These are phyloP conservation scores for Sinocyclocheilus rhinocerous DNA, from an alignment of 2,113 vertebrate species.

Conservation along the genomic window DNA sequence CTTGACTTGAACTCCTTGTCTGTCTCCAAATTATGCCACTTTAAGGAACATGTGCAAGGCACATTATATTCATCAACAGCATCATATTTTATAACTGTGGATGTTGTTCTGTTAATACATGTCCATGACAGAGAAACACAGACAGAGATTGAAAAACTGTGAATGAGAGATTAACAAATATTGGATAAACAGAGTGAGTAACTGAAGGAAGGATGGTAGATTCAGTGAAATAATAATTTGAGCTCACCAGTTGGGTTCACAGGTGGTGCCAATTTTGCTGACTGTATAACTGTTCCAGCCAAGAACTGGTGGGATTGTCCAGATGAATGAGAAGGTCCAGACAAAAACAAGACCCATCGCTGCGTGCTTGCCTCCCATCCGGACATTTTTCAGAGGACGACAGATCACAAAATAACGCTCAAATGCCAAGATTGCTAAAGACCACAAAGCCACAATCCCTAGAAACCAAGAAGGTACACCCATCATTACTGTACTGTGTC, in stretches of 20 bases:
- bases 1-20: no score
- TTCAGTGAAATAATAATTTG: no score
- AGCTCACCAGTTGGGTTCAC: slow-evolving; percentile 88
- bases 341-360: slow-evolving; percentile 82
- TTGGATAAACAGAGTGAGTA: no score
- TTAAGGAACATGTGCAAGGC: no score
- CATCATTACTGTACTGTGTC: background rate
- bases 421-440: slow-evolving; percentile 84
- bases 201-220: no score
- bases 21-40: no score
- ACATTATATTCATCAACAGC: no score
- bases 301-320: slow-evolving; percentile 84
- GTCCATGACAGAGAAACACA: no score
- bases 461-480: slow-evolving; percentile 49
- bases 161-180: no score
- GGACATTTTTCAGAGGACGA: slow-evolving; percentile 76
- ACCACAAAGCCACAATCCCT: slow-evolving; percentile 90
- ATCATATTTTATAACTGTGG: no score
- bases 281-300: slow-evolving; percentile 91
- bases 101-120: no score
- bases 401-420: slow-evolving; percentile 86
- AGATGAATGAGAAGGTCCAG: slow-evolving; percentile 88
- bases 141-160: no score
- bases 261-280: slow-evolving; percentile 91
- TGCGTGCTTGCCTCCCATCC: slow-evolving; percentile 77